Evolutionary conservation across 2,113 vertebrate species (phyloP).

Genomic region (Neolamprologus sp.): DNA sequence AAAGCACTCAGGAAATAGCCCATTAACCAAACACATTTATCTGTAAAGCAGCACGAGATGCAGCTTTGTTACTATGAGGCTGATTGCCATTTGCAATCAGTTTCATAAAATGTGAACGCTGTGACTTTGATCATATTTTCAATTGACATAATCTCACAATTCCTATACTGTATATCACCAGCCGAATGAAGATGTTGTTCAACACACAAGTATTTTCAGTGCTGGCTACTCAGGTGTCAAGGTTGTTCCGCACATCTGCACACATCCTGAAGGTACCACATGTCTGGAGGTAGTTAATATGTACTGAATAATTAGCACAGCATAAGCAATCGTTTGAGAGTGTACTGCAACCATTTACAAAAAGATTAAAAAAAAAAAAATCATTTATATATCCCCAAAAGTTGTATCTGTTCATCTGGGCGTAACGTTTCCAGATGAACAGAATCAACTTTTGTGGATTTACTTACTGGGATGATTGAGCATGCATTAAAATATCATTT

Average conservation of each 20-base stretch:
- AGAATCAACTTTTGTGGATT: background rate
- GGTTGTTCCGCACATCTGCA: background rate
- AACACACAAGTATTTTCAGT: background rate
- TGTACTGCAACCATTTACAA: background rate
- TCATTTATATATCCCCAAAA: background rate
- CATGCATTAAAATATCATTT: background rate
- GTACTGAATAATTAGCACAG: background rate
- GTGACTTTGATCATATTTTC: background rate
- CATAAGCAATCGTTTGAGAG: background rate
- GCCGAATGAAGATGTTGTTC: background rate
- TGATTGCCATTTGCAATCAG: background rate
- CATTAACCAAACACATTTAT: conserved; percentile 2
- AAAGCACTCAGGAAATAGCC: background rate
- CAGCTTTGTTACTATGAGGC: background rate
- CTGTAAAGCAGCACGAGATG: background rate
- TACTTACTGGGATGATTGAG: background rate
- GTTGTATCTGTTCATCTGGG: background rate
- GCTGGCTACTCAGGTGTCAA: background rate
- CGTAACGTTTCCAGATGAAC: background rate
- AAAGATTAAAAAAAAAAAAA: background rate
- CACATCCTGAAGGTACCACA: background rate
- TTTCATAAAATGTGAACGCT: background rate
- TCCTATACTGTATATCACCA: background rate
- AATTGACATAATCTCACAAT: background rate
- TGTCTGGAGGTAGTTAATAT: background rate